Percentiles rank a stretch among this genome's conserved stretches.
These are phyloP conservation scores for Cheilosia grossa DNA, from an alignment of 2,888 invertebrate genomes.

Conservation along the genomic window DNA sequence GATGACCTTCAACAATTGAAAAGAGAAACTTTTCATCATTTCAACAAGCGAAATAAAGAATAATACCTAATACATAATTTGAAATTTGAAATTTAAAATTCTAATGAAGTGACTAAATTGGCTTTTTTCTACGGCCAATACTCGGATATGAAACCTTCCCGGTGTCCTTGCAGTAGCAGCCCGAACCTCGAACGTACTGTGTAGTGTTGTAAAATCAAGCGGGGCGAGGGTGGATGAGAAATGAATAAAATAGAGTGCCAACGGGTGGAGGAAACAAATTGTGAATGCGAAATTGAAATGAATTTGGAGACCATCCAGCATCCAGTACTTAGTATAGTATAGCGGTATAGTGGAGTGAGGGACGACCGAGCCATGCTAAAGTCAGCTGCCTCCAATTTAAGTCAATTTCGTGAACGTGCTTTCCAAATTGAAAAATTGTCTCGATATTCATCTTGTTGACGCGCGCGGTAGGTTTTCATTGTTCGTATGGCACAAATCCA, in stretches of 20 bases:
- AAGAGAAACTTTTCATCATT: conserved; percentile 59
- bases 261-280: conserved; percentile 8
- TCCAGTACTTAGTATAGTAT: neutral
- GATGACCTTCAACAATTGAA: conserved; percentile 53
- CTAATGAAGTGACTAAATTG: conserved; percentile 72
- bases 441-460: conserved; percentile 72
- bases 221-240: conserved; percentile 29
- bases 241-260: conserved; percentile 72
- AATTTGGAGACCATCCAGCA: conserved; percentile 62
- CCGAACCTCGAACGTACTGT: conserved; percentile 10
- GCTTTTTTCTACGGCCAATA: conserved; percentile 7
- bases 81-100: conserved; percentile 63
- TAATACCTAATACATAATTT: conserved; percentile 60
- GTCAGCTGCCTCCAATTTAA: conserved; percentile 73
- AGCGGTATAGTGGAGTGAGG: neutral
- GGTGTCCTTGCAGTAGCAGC: conserved; percentile 13
- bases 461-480: conserved; percentile 67
- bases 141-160: conserved; percentile 38
- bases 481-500: conserved; percentile 72
- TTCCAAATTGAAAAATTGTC: conserved; percentile 74
- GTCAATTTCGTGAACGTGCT: conserved; percentile 70
- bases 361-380: conserved; percentile 46
- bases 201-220: conserved; percentile 29
- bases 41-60: conserved; percentile 3
- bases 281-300: conserved; percentile 66